Conservation (phyloP, 2,113 vertebrate genomes). For the Edolisoma coerulescens region DNA sequence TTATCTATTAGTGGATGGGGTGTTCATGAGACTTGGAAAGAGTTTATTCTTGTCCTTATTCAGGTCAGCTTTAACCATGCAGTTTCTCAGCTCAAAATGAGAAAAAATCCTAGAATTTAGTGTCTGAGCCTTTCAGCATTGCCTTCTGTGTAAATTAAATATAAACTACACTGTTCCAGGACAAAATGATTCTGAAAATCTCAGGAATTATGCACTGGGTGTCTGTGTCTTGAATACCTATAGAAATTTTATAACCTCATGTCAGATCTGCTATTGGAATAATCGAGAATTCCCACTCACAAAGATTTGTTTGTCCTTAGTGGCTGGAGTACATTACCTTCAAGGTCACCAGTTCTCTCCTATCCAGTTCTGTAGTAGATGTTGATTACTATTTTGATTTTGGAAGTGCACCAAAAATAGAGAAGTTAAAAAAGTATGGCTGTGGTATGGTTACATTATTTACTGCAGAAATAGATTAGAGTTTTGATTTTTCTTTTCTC, state of each 20-base stretch:
- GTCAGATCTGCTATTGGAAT: neutral
- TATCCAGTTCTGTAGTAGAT: neutral
- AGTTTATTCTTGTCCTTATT: neutral
- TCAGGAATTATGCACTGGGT: neutral
- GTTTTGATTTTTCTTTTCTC: neutral
- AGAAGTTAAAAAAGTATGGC: neutral
- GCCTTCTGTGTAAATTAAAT: neutral
- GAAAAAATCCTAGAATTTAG: neutral
- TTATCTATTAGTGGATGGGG: conserved; percentile 16
- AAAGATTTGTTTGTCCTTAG: neutral
- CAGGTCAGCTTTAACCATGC: neutral
- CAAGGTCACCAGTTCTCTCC: neutral
- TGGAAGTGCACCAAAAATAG: neutral
- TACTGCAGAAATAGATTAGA: neutral
- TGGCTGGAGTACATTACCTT: neutral
- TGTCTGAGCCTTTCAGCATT: neutral
- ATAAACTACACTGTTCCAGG: neutral
- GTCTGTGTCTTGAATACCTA: neutral
- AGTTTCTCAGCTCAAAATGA: neutral
- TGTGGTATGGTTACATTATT: neutral
- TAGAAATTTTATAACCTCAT: neutral
- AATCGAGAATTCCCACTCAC: neutral
- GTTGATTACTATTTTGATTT: neutral
- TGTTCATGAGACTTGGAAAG: neutral
- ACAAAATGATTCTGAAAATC: neutral